Evolutionary conservation across 2,113 vertebrate genomes (phyloP), one percentile per base, ranked within the genome.

Genomic region (Panthera leo): DNA sequence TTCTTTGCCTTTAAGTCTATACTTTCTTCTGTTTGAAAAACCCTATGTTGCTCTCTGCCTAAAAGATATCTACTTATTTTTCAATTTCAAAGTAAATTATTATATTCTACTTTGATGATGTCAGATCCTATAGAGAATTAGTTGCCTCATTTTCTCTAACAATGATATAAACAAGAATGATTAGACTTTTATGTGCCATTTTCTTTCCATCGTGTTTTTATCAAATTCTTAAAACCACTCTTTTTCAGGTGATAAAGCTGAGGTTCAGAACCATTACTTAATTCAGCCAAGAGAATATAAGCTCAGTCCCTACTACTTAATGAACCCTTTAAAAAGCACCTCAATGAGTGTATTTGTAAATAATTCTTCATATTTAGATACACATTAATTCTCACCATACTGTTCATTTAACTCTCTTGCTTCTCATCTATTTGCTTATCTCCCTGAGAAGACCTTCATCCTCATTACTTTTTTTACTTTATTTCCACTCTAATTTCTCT

Each of bases 121-220:
- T 95, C 71, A 78, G 36, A 86, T 89, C 10, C 86, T 48, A 73
- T 27, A 78, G 85, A 83, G 67, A 94, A 93, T 96, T 96, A 96
- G 67, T 89, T 76, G 12, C 58, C 5, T 96, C 25, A 89, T 96
- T 95, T 97, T 95, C 71, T 91, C 36, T 89, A 96, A 71, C 78
- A 96, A 91, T 95, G 67, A 73, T 89, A 93, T 93, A 67, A 96
- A 82, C 51, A 88, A 86, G 42, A 96, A 70, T 92, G 83, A 96
- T 89, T 67, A 63, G 78, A 19, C 5, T 79, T 96, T 85, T 85
- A 58, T 36, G 42, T 82, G 14, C 10, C 7, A 53, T 63, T 63
- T 76, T 67, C 31, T 71, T 97, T 92, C 23, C 25, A 73, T 45
- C 53, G 79, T 78, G 67, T 85, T 71, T 92, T 87, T 84, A 63